Conservation (phyloP, 2,888 invertebrate species). For the Tenthredo scrophulariae region DNA sequence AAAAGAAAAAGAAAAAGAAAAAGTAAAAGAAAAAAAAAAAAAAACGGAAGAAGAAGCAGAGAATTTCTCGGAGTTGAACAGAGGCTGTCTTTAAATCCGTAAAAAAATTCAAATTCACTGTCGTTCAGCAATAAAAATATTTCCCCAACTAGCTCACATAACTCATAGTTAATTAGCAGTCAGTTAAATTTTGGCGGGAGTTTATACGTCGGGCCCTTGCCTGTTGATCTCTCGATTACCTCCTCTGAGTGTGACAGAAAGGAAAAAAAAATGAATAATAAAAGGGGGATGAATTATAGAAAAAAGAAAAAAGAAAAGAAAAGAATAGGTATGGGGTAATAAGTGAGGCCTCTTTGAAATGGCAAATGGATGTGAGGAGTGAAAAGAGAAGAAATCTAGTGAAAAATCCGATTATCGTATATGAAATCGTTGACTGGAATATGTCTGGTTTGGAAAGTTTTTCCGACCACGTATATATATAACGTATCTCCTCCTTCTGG, state of each 20-base stretch:
- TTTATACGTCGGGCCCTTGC: not conserved
- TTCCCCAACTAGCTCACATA: not conserved
- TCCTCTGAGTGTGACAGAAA: not conserved
- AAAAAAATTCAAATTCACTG: not conserved
- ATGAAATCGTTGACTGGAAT: conserved; percentile 26
- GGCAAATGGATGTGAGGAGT: not conserved
- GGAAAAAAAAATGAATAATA: not conserved
- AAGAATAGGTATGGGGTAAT: not conserved
- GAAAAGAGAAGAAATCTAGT: not conserved
- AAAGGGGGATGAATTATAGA: not conserved
- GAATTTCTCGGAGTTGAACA: conserved; percentile 9
- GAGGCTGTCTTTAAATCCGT: not conserved
- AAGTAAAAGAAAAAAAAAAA: not conserved
- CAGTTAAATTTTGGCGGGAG: not conserved
- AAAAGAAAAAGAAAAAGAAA: not conserved
- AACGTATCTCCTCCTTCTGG: conserved; percentile 33
- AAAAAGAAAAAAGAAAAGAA: not conserved
- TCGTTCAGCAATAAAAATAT: not conserved
- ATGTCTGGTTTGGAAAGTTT: not conserved
- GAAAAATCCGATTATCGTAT: conserved; percentile 42
- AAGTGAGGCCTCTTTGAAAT: not conserved
- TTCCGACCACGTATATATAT: not conserved
- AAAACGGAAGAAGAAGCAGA: not conserved
- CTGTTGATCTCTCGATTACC: not conserved
- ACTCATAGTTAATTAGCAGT: not conserved